A percentile compares a stretch with the other conserved stretches of the same genome.
Evolutionary conservation across 2,888 invertebrate species (phyloP).

Genomic region (Belgica antarctica): DNA sequence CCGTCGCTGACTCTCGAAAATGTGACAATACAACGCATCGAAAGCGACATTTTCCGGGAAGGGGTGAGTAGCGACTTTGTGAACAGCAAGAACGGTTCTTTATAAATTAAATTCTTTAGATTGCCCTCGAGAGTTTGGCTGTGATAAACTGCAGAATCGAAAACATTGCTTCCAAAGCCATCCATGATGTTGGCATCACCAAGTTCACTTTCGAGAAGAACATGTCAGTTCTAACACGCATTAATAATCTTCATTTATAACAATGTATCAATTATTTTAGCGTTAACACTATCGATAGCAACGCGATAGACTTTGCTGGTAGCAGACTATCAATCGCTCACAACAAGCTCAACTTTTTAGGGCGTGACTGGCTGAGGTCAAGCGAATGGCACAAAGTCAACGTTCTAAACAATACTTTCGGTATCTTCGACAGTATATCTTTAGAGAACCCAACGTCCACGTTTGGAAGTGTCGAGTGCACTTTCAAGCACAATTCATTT

Average conservation of each 20-base stretch:
- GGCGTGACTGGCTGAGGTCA: slow-evolving; percentile 51
- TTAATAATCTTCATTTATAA: not conserved
- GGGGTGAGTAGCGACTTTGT: slow-evolving; percentile 48
- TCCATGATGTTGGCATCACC: slow-evolving; percentile 52
- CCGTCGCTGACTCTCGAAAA: slow-evolving; percentile 51
- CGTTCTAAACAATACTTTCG: slow-evolving; percentile 51
- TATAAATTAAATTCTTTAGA: slow-evolving; percentile 46
- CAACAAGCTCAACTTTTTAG: slow-evolving; percentile 50
- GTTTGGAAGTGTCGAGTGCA: slow-evolving; percentile 48
- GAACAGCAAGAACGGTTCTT: not conserved
- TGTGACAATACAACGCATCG: slow-evolving; percentile 51
- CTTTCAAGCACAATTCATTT: slow-evolving; percentile 51
- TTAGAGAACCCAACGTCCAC: slow-evolving; percentile 47
- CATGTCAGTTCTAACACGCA: slow-evolving; percentile 25
- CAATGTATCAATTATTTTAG: slow-evolving; percentile 47
- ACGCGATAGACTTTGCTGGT: slow-evolving; percentile 51
- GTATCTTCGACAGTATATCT: slow-evolving; percentile 49
- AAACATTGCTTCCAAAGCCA: slow-evolving; percentile 52
- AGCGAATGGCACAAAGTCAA: slow-evolving; percentile 50
- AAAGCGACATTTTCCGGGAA: slow-evolving; percentile 51
- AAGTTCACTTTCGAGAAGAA: slow-evolving; percentile 43
- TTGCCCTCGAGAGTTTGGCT: slow-evolving; percentile 50
- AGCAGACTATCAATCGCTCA: slow-evolving; percentile 50
- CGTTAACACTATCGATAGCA: slow-evolving; percentile 50
- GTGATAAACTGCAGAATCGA: slow-evolving; percentile 52